These are phyloP conservation scores for Molorchus minor DNA, from an alignment of 2,888 invertebrate species.

Conservation along the genomic window DNA sequence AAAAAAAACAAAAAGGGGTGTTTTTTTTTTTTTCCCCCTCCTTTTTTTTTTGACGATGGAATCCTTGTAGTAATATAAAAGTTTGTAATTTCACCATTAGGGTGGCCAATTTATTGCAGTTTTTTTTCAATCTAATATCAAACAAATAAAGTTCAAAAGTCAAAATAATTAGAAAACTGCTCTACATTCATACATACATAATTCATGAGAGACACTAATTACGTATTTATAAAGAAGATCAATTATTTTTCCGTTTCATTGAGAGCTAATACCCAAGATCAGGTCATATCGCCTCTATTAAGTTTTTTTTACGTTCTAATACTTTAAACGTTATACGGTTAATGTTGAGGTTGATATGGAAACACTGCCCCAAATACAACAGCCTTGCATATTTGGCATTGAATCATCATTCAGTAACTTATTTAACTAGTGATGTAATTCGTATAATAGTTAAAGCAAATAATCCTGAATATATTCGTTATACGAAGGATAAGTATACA, in stretches of 20 bases:
- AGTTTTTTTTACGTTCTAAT: constrained; percentile 6
- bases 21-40: no score
- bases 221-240: constrained; percentile 1
- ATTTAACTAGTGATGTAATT: constrained; percentile 10
- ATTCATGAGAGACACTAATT: constrained; percentile 6
- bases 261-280: neutral
- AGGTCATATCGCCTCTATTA: neutral
- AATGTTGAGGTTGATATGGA: no score
- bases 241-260: constrained; percentile 13
- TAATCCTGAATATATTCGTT: neutral
- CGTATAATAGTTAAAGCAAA: constrained; percentile 1
- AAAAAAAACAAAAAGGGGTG: no score
- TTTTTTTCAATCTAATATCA: no score
- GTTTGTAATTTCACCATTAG: no score
- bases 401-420: constrained; percentile 2
- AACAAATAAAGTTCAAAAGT: no score
- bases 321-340: neutral
- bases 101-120: no score
- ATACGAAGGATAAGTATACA: constrained; percentile 3
- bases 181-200: constrained; percentile 3
- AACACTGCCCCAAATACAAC: constrained; percentile 20
- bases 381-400: constrained; percentile 16
- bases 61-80: no score
- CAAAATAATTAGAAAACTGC: no score
- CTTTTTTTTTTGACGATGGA: no score